Percentiles rank a stretch among this genome's conserved stretches.
These are phyloP conservation scores for Bombus waltoni DNA, from an alignment of 1,140 invertebrate genomes.

Conservation along the genomic window DNA sequence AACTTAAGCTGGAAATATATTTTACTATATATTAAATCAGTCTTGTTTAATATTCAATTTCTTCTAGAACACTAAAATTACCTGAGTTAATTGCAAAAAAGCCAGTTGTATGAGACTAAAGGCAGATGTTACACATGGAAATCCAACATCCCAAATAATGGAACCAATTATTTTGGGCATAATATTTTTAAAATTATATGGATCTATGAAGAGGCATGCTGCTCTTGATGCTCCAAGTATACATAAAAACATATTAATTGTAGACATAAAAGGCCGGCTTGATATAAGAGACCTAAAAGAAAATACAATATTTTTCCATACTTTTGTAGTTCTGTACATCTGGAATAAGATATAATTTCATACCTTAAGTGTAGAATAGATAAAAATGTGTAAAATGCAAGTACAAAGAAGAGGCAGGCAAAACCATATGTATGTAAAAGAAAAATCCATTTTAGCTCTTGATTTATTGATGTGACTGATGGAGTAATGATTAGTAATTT, in stretches of 20 bases:
- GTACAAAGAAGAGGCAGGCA: constrained; percentile 85
- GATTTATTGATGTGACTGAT: constrained; percentile 75
- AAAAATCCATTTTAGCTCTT: constrained; percentile 83
- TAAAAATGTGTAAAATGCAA: constrained; percentile 86
- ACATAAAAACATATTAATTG: constrained; percentile 86
- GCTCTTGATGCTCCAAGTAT: constrained; percentile 84
- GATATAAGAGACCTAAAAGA: constrained; percentile 84
- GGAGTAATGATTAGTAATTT: constrained; percentile 75
- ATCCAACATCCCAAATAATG: constrained; percentile 85
- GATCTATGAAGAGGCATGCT: constrained; percentile 84
- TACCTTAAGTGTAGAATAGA: constrained; percentile 86
- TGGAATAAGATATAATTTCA: not conserved
- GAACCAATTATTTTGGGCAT: constrained; percentile 84
- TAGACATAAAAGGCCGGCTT: constrained; percentile 84
- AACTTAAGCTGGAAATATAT: constrained; percentile 81
- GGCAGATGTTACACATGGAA: constrained; percentile 85
- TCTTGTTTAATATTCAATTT: not conserved
- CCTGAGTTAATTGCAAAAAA: constrained; percentile 85
- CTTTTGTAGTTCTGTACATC: not conserved
- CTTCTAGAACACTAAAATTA: constrained; percentile 44
- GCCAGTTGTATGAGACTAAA: constrained; percentile 85
- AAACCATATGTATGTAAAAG: constrained; percentile 85
- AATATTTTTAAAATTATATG: constrained; percentile 84
- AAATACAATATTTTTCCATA: constrained; percentile 17
- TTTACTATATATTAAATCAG: not conserved